A percentile compares a stretch with the other conserved stretches of the same genome.
phyloP scores from a whole-genome alignment of 2,888 invertebrate genomes.

The Drosophila tanythrix region DNA sequence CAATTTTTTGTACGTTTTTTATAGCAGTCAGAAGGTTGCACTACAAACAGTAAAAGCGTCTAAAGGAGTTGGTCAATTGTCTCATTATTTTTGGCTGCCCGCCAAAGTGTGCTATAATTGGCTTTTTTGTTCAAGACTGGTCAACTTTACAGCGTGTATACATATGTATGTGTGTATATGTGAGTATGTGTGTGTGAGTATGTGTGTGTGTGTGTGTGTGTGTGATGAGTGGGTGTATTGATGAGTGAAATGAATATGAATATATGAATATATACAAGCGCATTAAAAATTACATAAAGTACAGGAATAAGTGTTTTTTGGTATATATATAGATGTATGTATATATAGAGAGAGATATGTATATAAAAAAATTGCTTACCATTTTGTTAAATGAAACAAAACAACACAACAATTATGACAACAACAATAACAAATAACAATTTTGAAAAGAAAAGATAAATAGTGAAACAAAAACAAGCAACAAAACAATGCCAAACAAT shows the following conservation, averaged over 20 bases:
- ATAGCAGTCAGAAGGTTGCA: constrained; percentile 25
- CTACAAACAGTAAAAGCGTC: constrained; percentile 47
- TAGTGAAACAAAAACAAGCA: constrained; percentile 44
- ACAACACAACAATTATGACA: constrained; percentile 69
- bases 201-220: constrained; percentile 14
- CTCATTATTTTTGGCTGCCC: constrained; percentile 28
- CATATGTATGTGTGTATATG: constrained; percentile 25
- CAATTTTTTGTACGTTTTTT: background rate
- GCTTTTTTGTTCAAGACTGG: constrained; percentile 9
- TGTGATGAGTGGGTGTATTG: constrained; percentile 18
- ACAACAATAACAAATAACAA: constrained; percentile 64
- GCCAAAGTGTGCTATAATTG: constrained; percentile 51
- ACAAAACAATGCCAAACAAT: constrained; percentile 36
- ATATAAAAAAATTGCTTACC: constrained; percentile 74
- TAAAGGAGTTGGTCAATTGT: constrained; percentile 20
- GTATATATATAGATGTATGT: constrained; percentile 3
- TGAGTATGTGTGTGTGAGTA: constrained; percentile 17
- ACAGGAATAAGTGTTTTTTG: constrained; percentile 44
- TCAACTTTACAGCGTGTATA: constrained; percentile 47
- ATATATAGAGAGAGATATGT: constrained; percentile 9
- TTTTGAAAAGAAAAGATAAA: constrained; percentile 1
- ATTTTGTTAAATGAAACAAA: constrained; percentile 71
- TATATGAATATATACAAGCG: constrained; percentile 66
- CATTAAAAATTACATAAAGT: constrained; percentile 69
- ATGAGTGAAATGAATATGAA: constrained; percentile 41